Evolutionary conservation across 2,797 vertebrate genomes (phyloP), one percentile per base, ranked within the genome.

Genomic region (Pseudochaenichthys georgianus): DNA sequence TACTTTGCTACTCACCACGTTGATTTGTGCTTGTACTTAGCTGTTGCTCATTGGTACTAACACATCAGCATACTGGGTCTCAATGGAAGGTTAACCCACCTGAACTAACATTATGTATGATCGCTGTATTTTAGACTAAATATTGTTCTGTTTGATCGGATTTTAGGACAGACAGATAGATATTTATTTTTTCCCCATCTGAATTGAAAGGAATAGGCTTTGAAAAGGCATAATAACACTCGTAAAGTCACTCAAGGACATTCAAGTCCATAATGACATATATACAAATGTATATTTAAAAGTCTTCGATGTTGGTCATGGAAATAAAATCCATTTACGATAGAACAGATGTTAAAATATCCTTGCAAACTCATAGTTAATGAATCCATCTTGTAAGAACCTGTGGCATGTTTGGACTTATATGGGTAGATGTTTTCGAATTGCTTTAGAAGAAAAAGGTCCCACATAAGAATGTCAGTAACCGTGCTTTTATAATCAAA

Each of bases 31-130:
- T 45, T 50, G 16, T 54, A 16, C 34, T 38, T 38, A 38, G 34
- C 28, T 52, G 15, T 9, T 55, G 43, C 43, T 71, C 55, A 42
- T 31, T 46, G 46, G 16, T 0, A 54, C 11, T 13, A 61, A 23
- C 42, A 34, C 9, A 6, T 13, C 41, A 70, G 38, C 45, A 54
- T 6, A 19, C n/a, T 53, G 67, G 19, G 21, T 59, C 10, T 11
- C 45, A 69, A 10, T 4, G 46, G 3, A 77, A 60, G 21, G 64
- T 48, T 43, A 75, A 53, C 23, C 17, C 51, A 59, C 13, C 41
- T 55, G 54, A 59, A 64, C 28, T 34, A 47, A 64, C 15, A 50
- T 55, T 7, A 60, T n/a, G 9, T 52, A 48, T 17, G 34, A 62
- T 69, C 53, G 13, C 13, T 16, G 48, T 31, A 41, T 67, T 59